Evolutionary conservation across 2,113 vertebrate species (phyloP).

Genomic region (Channa argus): DNA sequence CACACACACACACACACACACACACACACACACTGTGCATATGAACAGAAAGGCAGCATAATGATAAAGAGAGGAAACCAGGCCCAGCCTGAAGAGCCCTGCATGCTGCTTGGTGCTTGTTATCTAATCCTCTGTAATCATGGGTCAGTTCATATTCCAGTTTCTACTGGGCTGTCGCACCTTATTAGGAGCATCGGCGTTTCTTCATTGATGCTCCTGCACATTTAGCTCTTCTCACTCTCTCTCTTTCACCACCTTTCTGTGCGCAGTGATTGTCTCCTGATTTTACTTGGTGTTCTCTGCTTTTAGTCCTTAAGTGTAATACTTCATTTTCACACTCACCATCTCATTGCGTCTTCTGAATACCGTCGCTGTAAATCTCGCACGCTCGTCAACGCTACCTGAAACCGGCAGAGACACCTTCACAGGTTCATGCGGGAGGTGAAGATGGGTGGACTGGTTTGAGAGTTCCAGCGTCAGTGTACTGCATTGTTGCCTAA

Average conservation of each 20-base stretch:
- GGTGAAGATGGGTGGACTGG: conserved; percentile 40
- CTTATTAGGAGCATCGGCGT: conserved; percentile 71
- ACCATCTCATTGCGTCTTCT: neutral
- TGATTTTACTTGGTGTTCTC: conserved; percentile 15
- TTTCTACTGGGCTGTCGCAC: conserved; percentile 76
- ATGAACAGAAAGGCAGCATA: conserved; percentile 52
- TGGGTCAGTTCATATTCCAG: conserved; percentile 79
- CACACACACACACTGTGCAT: conserved; percentile 23
- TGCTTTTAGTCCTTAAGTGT: neutral
- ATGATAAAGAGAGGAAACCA: conserved; percentile 52
- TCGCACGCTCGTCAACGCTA: neutral
- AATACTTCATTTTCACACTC: conserved; percentile 1
- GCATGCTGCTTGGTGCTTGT: conserved; percentile 66
- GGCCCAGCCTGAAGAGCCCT: conserved; percentile 62
- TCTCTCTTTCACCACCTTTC: conserved; percentile 44
- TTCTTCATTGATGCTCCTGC: conserved; percentile 68
- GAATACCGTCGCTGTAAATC: conserved; percentile 4
- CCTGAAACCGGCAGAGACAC: neutral
- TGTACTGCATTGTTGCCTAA: conserved; percentile 63
- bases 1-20: neutral
- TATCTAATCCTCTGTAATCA: conserved; percentile 79
- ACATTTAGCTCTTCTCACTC: conserved; percentile 55
- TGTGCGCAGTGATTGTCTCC: conserved; percentile 8
- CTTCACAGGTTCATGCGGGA: conserved; percentile 17
- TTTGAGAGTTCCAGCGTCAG: conserved; percentile 53